A percentile compares a stretch with the other conserved stretches of the same genome.
These are phyloP conservation scores for Coranthus polyacanthus DNA, from an alignment of 2,797 vertebrate genomes.

Conservation along the genomic window DNA sequence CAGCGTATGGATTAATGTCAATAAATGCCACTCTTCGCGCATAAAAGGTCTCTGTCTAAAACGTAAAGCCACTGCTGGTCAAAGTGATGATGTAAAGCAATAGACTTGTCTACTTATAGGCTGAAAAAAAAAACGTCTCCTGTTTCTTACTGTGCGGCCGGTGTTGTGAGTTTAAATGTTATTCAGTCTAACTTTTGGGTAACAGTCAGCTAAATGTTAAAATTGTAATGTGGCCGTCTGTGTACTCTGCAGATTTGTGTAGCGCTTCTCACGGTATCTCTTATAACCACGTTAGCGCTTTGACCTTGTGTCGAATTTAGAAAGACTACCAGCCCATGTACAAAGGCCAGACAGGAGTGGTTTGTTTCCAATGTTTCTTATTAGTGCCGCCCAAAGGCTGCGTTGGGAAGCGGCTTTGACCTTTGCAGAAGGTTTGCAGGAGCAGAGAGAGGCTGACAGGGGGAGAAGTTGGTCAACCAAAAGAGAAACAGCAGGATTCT, in stretches of 20 bases:
- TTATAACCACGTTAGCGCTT: constrained; percentile 50
- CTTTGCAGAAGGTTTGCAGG: constrained; percentile 69
- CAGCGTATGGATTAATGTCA: too few species aligned
- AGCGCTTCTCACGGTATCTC: constrained; percentile 9
- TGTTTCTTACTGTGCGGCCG: background rate
- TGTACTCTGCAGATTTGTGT: constrained; percentile 16
- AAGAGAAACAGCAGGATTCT: constrained; percentile 80
- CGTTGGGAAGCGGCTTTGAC: constrained; percentile 67
- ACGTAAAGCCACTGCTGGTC: too few species aligned
- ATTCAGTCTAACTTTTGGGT: background rate
- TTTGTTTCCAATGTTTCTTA: constrained; percentile 55
- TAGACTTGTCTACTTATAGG: too few species aligned
- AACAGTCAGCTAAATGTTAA: constrained; percentile 3
- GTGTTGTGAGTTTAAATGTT: constrained; percentile 8
- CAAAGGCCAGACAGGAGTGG: constrained; percentile 35
- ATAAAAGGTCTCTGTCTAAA: too few species aligned
- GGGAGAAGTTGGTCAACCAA: constrained; percentile 72
- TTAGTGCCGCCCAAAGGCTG: constrained; percentile 71
- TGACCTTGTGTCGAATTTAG: constrained; percentile 64
- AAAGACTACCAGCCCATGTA: constrained; percentile 26
- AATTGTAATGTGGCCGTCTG: constrained; percentile 6
- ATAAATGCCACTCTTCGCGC: too few species aligned
- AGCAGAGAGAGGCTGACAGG: constrained; percentile 49
- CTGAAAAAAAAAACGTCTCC: too few species aligned
- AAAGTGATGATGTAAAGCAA: too few species aligned